Conservation (phyloP, 2,797 vertebrate species). For the Carcharodon carcharias region DNA sequence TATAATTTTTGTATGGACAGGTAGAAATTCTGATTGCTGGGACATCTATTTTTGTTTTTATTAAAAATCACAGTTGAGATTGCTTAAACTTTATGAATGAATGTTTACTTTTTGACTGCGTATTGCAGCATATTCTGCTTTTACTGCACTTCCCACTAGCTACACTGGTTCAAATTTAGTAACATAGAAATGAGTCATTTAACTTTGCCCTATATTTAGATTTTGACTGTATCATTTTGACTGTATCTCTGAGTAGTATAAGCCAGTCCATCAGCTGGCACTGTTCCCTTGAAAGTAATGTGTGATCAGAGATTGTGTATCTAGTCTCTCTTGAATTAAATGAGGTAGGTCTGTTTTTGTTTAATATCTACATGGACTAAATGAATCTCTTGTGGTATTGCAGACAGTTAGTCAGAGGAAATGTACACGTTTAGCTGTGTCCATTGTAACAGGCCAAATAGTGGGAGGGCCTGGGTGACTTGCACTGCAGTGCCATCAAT, state of each 20-base stretch:
- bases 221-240: not conserved
- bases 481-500: not conserved
- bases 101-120: not conserved
- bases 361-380: not conserved
- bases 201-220: constrained; percentile 15
- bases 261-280: not conserved
- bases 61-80: not conserved
- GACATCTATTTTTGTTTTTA: not conserved
- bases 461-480: not conserved
- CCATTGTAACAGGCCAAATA: not conserved
- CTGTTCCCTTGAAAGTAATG: not conserved
- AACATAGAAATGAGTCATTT: constrained; percentile 8
- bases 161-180: not conserved
- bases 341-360: not conserved
- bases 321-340: not conserved
- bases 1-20: not conserved
- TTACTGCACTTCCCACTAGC: not conserved
- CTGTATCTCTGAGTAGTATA: not conserved
- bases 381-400: not conserved
- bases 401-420: not conserved
- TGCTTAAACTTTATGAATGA: not conserved
- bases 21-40: not conserved
- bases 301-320: not conserved
- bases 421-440: not conserved
- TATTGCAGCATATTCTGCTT: not conserved